Base-by-base conservation (phyloP, 1,140 invertebrate species). In the Nephila pilipes region DNA sequence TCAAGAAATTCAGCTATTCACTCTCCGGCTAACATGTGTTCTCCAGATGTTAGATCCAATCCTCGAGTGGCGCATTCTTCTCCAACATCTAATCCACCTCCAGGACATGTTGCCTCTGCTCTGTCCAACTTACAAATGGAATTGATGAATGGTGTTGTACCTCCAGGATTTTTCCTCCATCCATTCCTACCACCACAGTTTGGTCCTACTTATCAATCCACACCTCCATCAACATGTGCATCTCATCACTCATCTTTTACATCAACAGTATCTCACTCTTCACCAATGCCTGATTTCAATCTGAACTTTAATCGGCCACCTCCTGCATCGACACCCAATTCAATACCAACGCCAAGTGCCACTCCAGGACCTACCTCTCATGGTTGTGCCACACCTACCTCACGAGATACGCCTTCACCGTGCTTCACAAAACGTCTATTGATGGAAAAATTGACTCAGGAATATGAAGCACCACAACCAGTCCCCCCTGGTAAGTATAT, bases 381-480 rank as follows among this genome's bases (percentile, higher is more conserved):
- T 36, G 89, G 89, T 16, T 94, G 81, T 60, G 88, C 87, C n/a
- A 90, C 93, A 79, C 88, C 93, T 89, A 90, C 93, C 81, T 90
- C 85, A 75, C 55, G 93, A 65, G 93, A 93, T 38, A 75, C 93
- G 14, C 93, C 93, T 55, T 93, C 93, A 60, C 93, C 93, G 18
- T 75, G 79, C 36, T 93, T 93, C 36, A 46, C 87, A 16, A 93
- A 90, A 80, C 55, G 79, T 22, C 80, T 90, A n/a, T 75, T 95
- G 87, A 83, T 95, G 85, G 94, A 95, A 81, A 94, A 94, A 79
- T 65, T 94, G 63, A 93, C 94, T 92, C 94, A 94, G 80, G 92
- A 93, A 89, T 94, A 93, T 94, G 94, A 94, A 25, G 93, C 94
- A 90, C 94, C 94, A 16, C 60, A 94, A 87, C 94, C 95, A 83